phyloP scores from a whole-genome alignment of 2,888 invertebrate species.

The Acanthosepion pharaonis region DNA sequence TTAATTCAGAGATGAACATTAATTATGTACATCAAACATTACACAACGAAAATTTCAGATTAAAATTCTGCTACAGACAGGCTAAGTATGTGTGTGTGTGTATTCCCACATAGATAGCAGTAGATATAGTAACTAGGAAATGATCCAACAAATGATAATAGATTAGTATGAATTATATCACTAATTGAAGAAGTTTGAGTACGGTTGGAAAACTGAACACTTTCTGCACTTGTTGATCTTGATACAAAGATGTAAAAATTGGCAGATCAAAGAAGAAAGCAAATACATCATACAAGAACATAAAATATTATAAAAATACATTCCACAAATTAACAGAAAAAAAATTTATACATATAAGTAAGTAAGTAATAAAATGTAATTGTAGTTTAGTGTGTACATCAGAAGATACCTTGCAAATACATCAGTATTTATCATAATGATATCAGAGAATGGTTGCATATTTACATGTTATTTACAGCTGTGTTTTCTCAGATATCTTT shows the following conservation, averaged over 20 bases:
- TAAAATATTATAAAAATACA: neutral
- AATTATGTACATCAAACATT: too few relatives aligned
- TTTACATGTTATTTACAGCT: too few relatives aligned
- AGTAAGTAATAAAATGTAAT: neutral
- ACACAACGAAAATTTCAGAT: too few relatives aligned
- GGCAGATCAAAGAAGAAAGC: neutral
- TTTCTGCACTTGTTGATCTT: neutral
- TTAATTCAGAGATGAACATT: too few relatives aligned
- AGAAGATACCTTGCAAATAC: too few relatives aligned
- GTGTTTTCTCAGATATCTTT: too few relatives aligned
- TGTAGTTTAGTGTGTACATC: too few relatives aligned
- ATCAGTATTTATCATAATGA: too few relatives aligned
- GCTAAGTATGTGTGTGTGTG: neutral
- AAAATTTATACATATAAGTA: neutral
- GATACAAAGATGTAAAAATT: neutral
- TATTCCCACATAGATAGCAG: neutral
- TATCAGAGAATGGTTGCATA: too few relatives aligned
- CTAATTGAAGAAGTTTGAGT: neutral
- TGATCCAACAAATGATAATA: slow-evolving; percentile 6
- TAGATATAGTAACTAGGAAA: neutral
- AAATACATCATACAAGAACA: neutral
- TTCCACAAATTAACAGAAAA: neutral
- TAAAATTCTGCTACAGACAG: neutral
- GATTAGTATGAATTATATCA: neutral
- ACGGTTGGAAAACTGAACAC: neutral